Evolutionary conservation across 2,888 invertebrate species (phyloP), one percentile per base, ranked within the genome.

Genomic region (Blastobasis lacticolella): DNA sequence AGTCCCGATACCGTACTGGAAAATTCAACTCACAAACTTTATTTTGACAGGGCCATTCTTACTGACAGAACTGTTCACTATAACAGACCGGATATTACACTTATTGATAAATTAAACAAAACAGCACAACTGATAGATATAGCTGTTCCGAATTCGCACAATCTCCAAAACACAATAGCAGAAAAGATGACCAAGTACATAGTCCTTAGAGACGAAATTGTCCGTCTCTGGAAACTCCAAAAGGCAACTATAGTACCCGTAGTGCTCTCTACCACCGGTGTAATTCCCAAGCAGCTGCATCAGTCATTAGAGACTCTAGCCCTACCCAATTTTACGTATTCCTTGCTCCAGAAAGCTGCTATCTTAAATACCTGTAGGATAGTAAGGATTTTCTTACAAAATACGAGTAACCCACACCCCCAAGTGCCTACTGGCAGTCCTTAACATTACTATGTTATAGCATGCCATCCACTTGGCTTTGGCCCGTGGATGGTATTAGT

Each of bases 181-280:
- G 57, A 58, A 40, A 60, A 56, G 49, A 10, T 57, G 7, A 46
- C 40, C 2, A 57, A 57, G 50, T 57, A 57, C 43, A 49, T 43
- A 23, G 46, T 48, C 36, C 37, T 51, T 5, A 51, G 45, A 40
- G 51, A 45, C 5, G 48, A 51, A 48, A 51, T 48, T 38, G 40
- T 23, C 37, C 38, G 51, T 36, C 10, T 51, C 8, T 47, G 47
- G 51, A 46, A 43, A 42, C 47, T 51, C 5, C 43, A 44, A n/a
- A 37, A 10, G 8, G 48, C 48, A 8, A 38, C n/a, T 4, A 36
- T 44, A 10, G 48, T 51, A 9, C 51, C 48, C 6, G 45, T 51
- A 10, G 51, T 48, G 36, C 10, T 40, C 10, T 45, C 48, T 5
- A 44, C 48, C 1, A 48, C 48, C 10, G 51, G 51, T 0, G 47